These are phyloP conservation scores for Dasypus novemcinctus DNA, from an alignment of 2,113 vertebrate genomes.

Conservation along the genomic window DNA sequence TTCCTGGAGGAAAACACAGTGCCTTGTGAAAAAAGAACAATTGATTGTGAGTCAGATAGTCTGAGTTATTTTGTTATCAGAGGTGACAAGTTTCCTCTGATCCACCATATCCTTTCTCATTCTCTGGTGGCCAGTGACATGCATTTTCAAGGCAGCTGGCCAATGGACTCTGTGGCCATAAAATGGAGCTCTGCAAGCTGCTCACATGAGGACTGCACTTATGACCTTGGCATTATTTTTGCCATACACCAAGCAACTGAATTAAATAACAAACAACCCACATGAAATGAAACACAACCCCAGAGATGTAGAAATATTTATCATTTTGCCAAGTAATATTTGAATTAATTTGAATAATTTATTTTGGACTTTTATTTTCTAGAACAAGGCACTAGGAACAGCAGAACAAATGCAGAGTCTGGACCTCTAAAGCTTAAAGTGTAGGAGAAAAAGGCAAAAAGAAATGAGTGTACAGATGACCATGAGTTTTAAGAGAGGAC, in stretches of 20 bases:
- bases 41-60: not conserved
- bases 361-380: not conserved
- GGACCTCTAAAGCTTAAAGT: not conserved
- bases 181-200: slow-evolving; percentile 58
- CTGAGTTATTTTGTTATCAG: slow-evolving; percentile 5
- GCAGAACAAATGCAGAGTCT: not conserved
- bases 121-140: slow-evolving; percentile 40
- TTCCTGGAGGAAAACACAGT: not conserved
- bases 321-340: slow-evolving; percentile 18
- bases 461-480: not conserved
- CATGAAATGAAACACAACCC: slow-evolving; percentile 38
- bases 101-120: slow-evolving; percentile 29
- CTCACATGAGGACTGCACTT: slow-evolving; percentile 67
- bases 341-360: slow-evolving; percentile 41
- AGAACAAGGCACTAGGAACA: not conserved
- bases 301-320: not conserved
- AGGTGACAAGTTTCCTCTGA: not conserved
- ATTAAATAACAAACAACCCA: slow-evolving; percentile 44
- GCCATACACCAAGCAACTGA: slow-evolving; percentile 32
- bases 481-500: not conserved
- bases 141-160: slow-evolving; percentile 66
- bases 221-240: slow-evolving; percentile 48
- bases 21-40: not conserved
- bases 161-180: slow-evolving; percentile 20
- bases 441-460: not conserved